These are phyloP conservation scores for Mimas tiliae DNA, from an alignment of 2,888 invertebrate genomes.

Conservation along the genomic window DNA sequence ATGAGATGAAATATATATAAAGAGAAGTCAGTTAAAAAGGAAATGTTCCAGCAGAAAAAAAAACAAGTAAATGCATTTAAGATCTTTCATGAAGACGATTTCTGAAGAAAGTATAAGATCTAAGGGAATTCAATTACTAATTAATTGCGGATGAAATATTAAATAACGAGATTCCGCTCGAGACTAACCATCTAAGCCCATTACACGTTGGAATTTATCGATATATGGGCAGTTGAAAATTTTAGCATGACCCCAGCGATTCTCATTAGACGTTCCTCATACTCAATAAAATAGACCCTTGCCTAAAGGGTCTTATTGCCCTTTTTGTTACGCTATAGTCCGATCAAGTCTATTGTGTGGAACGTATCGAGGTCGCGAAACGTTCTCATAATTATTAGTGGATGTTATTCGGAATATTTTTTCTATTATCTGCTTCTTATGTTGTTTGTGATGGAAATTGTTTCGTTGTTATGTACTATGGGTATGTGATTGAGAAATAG, in stretches of 20 bases:
- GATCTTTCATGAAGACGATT: neutral
- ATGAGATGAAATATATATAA: neutral
- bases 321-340: slow-evolving; percentile 18
- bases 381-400: slow-evolving; percentile 1
- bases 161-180: slow-evolving; percentile 21
- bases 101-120: neutral
- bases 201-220: slow-evolving; percentile 26
- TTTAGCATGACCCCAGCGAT: slow-evolving; percentile 33
- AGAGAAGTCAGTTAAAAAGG: neutral
- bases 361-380: slow-evolving; percentile 15
- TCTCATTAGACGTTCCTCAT: slow-evolving; percentile 41
- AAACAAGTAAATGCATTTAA: slow-evolving; percentile 5
- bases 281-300: slow-evolving; percentile 35
- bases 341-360: slow-evolving; percentile 27
- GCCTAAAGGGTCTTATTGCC: slow-evolving; percentile 20
- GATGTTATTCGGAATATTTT: slow-evolving; percentile 1
- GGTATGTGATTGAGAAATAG: too few relatives aligned
- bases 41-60: neutral
- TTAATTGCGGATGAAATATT: slow-evolving; percentile 22
- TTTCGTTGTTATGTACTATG: neutral
- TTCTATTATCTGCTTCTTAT: slow-evolving; percentile 2
- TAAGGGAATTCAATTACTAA: neutral
- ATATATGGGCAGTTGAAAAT: slow-evolving; percentile 32
- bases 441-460: neutral
- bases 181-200: neutral